These are phyloP conservation scores for Ceratina calcarata DNA, from an alignment of 1,140 invertebrate genomes.

Conservation along the genomic window DNA sequence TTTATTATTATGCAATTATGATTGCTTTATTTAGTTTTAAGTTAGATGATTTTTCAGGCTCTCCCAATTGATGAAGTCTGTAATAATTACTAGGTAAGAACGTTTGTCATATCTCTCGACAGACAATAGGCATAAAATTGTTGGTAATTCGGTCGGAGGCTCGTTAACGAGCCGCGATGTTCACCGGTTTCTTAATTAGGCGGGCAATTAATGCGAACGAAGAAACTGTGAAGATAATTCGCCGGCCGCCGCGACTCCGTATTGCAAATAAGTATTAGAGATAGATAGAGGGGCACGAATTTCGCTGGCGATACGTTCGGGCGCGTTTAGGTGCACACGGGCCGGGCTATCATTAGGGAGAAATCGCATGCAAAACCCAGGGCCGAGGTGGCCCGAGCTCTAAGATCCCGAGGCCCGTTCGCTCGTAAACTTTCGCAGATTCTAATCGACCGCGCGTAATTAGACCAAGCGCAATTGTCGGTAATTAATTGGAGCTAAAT, in stretches of 20 bases:
- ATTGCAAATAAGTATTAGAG: too few species aligned
- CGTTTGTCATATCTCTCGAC: too few species aligned
- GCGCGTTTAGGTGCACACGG: constrained; percentile 1
- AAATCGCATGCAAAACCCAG: constrained; percentile 54
- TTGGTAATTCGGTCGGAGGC: too few species aligned
- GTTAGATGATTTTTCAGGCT: too few species aligned
- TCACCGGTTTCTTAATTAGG: constrained; percentile 26
- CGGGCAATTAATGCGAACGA: constrained; percentile 31
- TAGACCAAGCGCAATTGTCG: constrained; percentile 62
- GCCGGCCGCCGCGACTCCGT: constrained; percentile 5
- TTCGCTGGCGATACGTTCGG: background rate
- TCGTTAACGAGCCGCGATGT: constrained; percentile 6
- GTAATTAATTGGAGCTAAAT: constrained; percentile 65
- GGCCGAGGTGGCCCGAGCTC: background rate
- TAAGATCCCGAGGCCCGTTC: constrained; percentile 53
- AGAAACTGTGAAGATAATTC: constrained; percentile 32
- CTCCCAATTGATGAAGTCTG: too few species aligned
- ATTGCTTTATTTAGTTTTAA: too few species aligned
- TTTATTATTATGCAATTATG: too few species aligned
- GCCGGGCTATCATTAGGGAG: constrained; percentile 37
- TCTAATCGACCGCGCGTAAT: constrained; percentile 63
- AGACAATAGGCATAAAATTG: too few species aligned
- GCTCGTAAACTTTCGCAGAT: constrained; percentile 61
- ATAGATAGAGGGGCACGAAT: too few species aligned
- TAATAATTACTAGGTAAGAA: too few species aligned